phyloP scores from a whole-genome alignment of 37 sponge, comb jelly and placozoan species.

The Axinella damicornis region DNA sequence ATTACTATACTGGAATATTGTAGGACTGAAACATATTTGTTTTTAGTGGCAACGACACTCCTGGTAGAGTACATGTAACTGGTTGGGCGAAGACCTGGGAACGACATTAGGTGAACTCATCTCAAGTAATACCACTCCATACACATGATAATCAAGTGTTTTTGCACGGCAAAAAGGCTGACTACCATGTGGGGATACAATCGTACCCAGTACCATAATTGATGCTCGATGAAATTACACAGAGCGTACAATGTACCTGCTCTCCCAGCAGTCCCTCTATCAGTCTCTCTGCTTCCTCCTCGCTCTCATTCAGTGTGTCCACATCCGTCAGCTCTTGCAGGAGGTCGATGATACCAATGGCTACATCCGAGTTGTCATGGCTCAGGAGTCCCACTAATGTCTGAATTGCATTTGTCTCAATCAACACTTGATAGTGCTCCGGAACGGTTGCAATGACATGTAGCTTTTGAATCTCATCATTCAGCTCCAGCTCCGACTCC shows the following conservation, averaged over 20 bases:
- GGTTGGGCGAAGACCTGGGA: too few relatives aligned
- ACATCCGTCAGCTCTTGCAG: constrained; percentile 96
- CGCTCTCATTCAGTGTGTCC: constrained; percentile 78
- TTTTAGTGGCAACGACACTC: too few relatives aligned
- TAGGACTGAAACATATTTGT: too few relatives aligned
- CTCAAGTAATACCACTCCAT: too few relatives aligned
- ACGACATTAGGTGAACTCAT: too few relatives aligned
- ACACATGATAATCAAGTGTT: too few relatives aligned
- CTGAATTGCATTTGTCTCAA: constrained; percentile 67
- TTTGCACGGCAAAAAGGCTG: too few relatives aligned
- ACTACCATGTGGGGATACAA: too few relatives aligned
- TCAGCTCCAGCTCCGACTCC: constrained; percentile 96
- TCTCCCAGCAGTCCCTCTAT: constrained; percentile 81
- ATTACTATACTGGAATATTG: too few relatives aligned
- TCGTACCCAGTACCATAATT: too few relatives aligned
- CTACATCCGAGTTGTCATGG: constrained; percentile 95
- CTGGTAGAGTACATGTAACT: too few relatives aligned
- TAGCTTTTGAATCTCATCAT: constrained; percentile 93
- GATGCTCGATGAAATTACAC: too few relatives aligned
- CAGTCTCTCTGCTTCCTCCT: constrained; percentile 84
- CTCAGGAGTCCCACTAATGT: constrained; percentile 86
- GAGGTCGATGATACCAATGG: constrained; percentile 87
- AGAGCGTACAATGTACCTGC: constrained; percentile 51
- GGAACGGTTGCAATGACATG: constrained; percentile 92
- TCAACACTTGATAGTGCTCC: constrained; percentile 81